phyloP scores from a whole-genome alignment of 92 coral and sea anemone genomes.

The Zoanthus gigantus region DNA sequence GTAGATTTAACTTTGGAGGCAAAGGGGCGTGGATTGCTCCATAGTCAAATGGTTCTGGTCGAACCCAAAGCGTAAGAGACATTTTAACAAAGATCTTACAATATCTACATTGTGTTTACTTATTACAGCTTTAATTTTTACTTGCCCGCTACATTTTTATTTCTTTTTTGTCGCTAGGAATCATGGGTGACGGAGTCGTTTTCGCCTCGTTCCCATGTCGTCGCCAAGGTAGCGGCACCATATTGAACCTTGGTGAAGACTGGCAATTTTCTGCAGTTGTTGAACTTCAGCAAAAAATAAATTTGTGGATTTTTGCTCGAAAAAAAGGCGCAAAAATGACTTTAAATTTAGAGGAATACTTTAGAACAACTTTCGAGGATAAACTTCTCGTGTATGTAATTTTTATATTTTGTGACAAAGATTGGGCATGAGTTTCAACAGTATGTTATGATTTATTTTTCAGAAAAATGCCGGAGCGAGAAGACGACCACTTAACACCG shows the following conservation, averaged over 20 bases:
- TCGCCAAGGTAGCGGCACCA: conserved; percentile 42
- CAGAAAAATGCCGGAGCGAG: conserved; percentile 99
- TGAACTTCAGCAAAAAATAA: not conserved
- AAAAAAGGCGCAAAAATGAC: conserved; percentile 71
- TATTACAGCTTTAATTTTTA: not conserved
- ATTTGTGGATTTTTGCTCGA: not conserved
- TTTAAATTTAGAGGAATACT: conserved; percentile 94
- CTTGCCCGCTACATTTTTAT: conserved; percentile 48
- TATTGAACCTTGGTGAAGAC: conserved; percentile 25
- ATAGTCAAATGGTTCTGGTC: conserved; percentile 95
- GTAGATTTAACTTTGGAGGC: conserved; percentile 92
- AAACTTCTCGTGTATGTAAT: conserved; percentile 97
- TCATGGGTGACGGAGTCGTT: conserved; percentile 17
- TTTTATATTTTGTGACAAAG: not conserved
- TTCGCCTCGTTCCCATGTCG: conserved; percentile 27
- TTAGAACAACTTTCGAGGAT: conserved; percentile 99
- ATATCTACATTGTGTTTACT: conserved; percentile 3
- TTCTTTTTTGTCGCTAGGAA: conserved; percentile 18
- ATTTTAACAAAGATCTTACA: not conserved
- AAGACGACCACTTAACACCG: conserved; percentile 97
- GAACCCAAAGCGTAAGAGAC: conserved; percentile 88
- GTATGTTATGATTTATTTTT: not conserved
- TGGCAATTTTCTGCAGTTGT: not conserved
- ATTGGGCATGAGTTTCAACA: not conserved
- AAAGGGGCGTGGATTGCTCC: conserved; percentile 96